Evolutionary conservation across 2,113 vertebrate species (phyloP).

Genomic region (Tragelaphus strepsiceros): DNA sequence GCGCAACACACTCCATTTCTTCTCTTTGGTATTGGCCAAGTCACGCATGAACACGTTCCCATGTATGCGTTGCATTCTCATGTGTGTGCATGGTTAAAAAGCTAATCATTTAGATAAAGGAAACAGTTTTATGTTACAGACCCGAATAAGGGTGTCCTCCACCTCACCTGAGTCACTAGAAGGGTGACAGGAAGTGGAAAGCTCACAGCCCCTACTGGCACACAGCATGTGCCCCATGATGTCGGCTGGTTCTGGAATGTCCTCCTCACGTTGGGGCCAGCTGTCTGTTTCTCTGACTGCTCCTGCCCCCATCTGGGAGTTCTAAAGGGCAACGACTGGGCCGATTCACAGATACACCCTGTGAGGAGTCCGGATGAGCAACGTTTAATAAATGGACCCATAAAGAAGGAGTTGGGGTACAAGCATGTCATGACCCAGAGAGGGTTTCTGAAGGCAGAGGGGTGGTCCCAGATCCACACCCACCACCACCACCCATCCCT

Average conservation of each 20-base stretch:
- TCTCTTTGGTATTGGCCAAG: background rate
- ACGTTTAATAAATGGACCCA: background rate
- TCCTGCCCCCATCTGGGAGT: background rate
- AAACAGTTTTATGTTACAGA: background rate
- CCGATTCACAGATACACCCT: accelerated
- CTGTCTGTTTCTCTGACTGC: background rate
- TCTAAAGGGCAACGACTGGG: background rate
- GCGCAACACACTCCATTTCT: accelerated
- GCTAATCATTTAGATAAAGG: background rate
- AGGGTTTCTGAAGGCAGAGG: background rate
- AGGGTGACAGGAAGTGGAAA: background rate
- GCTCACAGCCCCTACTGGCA: background rate
- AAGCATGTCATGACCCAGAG: background rate
- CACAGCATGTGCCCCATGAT: no score
- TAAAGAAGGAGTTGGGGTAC: background rate
- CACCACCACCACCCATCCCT: background rate
- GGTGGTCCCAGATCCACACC: background rate
- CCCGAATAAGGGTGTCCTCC: background rate
- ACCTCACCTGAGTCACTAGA: background rate
- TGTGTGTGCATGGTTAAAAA: accelerated
- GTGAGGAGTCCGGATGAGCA: background rate
- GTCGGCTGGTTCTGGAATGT: background rate
- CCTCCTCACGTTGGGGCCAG: accelerated
- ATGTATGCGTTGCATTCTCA: no score
- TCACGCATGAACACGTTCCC: background rate